Percentiles rank a stretch among this genome's conserved stretches.
These are phyloP conservation scores for Turdus rufiventris DNA, from an alignment of 2,113 vertebrate genomes.

Conservation along the genomic window DNA sequence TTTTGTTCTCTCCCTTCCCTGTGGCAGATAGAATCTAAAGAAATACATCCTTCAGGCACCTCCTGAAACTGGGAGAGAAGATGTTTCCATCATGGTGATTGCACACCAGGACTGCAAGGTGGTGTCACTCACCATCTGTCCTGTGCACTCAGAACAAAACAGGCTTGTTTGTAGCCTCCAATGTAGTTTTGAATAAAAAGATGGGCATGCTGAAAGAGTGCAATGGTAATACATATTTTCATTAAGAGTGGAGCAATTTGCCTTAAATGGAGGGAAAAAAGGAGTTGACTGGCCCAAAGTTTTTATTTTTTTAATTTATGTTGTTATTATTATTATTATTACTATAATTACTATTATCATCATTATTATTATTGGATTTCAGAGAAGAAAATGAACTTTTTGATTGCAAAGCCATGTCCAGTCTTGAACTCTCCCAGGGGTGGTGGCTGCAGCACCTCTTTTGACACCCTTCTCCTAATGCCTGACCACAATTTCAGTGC, in stretches of 20 bases:
- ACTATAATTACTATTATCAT: too few species aligned
- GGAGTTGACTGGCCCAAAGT: fast-evolving
- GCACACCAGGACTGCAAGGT: not conserved
- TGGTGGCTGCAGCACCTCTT: fast-evolving
- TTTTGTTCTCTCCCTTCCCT: not conserved
- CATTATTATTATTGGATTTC: not conserved
- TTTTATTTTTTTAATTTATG: not conserved
- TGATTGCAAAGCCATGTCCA: fast-evolving
- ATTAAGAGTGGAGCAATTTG: not conserved
- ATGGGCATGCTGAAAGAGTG: not conserved
- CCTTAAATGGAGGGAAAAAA: not conserved
- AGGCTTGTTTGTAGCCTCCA: not conserved
- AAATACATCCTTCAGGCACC: not conserved
- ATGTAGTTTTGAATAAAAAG: not conserved
- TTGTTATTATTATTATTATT: too few species aligned
- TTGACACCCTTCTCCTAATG: not conserved
- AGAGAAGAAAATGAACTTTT: not conserved
- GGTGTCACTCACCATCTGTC: not conserved
- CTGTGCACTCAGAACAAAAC: not conserved
- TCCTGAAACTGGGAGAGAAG: not conserved
- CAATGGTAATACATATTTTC: not conserved
- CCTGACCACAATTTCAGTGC: not conserved
- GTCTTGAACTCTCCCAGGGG: not conserved
- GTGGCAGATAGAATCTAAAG: not conserved
- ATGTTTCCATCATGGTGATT: not conserved